Percentiles rank a stretch among this genome's conserved stretches.
These are phyloP conservation scores for Eira barbara DNA, from an alignment of 2,113 vertebrate species.

Conservation along the genomic window DNA sequence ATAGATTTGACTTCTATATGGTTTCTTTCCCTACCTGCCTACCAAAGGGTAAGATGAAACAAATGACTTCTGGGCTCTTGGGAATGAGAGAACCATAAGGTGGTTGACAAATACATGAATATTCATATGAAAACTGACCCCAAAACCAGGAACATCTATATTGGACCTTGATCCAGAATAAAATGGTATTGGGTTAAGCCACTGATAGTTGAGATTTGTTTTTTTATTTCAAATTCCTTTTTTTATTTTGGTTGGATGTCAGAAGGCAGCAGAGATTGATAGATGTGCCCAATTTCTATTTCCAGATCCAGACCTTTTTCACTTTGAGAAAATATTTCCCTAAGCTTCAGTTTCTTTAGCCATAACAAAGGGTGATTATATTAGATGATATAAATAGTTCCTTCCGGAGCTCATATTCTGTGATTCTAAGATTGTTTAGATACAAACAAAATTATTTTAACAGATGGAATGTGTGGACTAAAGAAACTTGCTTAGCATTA, in stretches of 20 bases:
- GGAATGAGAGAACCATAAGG: background rate
- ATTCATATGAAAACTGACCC: background rate
- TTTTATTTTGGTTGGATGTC: background rate
- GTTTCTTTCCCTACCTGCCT: background rate
- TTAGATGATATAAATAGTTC: background rate
- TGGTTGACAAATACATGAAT: background rate
- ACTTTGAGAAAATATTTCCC: conserved; percentile 2
- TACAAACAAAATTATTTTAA: background rate
- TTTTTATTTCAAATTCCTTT: background rate
- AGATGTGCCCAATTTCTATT: background rate
- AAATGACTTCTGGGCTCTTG: background rate
- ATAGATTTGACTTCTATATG: background rate
- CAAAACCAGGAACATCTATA: background rate
- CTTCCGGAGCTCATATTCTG: background rate
- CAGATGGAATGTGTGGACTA: background rate
- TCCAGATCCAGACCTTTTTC: background rate
- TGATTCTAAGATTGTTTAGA: background rate
- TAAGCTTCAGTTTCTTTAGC: background rate
- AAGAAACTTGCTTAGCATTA: background rate
- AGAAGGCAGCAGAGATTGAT: conserved; percentile 13
- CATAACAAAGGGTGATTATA: background rate
- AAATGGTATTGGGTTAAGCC: background rate
- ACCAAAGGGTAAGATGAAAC: background rate
- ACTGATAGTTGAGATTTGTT: background rate
- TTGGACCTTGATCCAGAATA: background rate